Evolutionary conservation across 2,113 vertebrate genomes (phyloP), one percentile per base, ranked within the genome.

Genomic region (Malurus melanocephalus): DNA sequence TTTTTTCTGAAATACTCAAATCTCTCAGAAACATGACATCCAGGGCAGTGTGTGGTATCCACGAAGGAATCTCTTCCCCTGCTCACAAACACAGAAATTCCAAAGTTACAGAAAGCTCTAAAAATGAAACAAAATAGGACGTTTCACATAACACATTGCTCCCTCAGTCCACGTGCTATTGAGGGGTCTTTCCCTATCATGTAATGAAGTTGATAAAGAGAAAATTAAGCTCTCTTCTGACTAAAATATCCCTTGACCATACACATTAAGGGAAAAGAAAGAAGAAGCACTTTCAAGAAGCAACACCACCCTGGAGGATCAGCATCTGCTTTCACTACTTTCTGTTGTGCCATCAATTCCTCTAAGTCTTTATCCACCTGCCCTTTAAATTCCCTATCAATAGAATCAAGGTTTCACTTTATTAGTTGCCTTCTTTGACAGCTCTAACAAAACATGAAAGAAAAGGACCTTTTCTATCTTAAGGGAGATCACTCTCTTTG

Each of bases 331-430:
- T 65, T 49, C 65, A 55, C 9, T 46, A 43, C 69, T 86, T 86
- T 45, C 18, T 81, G 28, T 45, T 15, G 2, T 55, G 28, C 21
- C 40, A 59, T 78, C 59, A 23, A 26, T 28, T 83, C 26, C 32
- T 89, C 82, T 56, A 79, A 60, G 27, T 9, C 49, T 64, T 92
- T 83, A 80, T 59, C 49, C 42, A 72, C 21, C 42, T 83, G 35
- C 26, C 75, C 65, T 90, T 94, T 94, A 85, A 94, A 74, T 11
- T 91, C 42, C 46, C 22, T 84, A 33, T 67, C 43, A 80, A 40
- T 21, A 71, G 38, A 94, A 40, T 49, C 17, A 52, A 80, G 22
- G 46, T 71, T 88, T 87, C 77, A 77, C n/a, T 71, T 80, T 64
- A 74, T 46, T 60, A 56, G 35, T 16, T 55, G 21, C 67, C 43